phyloP scores from a whole-genome alignment of 2,113 vertebrate genomes.

The Mormyrus iriodes region DNA sequence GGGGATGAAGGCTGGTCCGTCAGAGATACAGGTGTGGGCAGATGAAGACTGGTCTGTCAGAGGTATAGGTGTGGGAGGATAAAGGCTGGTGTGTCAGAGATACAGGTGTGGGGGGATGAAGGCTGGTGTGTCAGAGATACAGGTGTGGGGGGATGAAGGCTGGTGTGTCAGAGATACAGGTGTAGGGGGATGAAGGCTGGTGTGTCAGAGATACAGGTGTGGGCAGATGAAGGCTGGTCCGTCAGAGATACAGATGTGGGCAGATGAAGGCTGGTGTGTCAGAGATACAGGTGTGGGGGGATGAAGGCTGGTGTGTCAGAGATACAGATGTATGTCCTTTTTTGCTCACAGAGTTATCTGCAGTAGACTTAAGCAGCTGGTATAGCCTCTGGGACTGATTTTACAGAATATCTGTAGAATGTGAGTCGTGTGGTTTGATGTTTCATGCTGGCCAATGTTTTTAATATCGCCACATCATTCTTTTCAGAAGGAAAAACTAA shows the following conservation, averaged over 20 bases:
- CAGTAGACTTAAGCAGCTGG: constrained; percentile 43
- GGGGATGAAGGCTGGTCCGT: background rate
- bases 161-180: background rate
- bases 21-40: background rate
- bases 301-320: constrained; percentile 48
- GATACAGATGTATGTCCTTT: constrained; percentile 23
- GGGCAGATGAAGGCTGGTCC: background rate
- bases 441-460: constrained; percentile 60
- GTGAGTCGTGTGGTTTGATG: constrained; percentile 54
- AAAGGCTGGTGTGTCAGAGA: constrained; percentile 48
- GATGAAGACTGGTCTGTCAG: background rate
- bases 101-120: background rate
- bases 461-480: constrained; percentile 58
- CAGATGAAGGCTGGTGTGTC: background rate
- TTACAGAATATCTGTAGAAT: constrained; percentile 56
- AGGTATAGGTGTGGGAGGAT: constrained; percentile 24
- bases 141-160: background rate
- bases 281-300: background rate
- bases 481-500: constrained; percentile 64
- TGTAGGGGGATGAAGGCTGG: background rate
- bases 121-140: background rate
- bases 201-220: background rate
- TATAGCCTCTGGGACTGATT: constrained; percentile 53
- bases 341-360: constrained; percentile 39
- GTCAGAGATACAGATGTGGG: background rate